Evolutionary conservation across 2,113 vertebrate species (phyloP).

Genomic region (Rattus norvegicus): DNA sequence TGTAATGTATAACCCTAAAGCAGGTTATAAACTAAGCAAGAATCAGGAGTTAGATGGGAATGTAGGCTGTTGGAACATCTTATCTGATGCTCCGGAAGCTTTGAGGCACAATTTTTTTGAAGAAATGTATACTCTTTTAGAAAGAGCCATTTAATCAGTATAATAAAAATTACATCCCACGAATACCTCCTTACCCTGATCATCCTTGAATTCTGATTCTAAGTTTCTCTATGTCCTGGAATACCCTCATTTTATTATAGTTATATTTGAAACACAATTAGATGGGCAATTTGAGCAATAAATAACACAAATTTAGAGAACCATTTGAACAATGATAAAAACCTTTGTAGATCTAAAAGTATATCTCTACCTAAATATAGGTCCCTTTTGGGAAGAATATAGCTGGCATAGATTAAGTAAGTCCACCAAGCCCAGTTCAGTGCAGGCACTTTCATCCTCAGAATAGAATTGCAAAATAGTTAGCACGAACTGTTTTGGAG

Average conservation of each 20-base stretch:
- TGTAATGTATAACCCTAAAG: background rate
- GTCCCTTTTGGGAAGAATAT: background rate
- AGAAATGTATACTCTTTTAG: conserved; percentile 20
- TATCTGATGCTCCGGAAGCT: background rate
- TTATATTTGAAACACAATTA: conserved; percentile 55
- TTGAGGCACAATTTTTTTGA: conserved; percentile 10
- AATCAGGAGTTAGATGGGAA: background rate
- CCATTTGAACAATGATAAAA: conserved; percentile 25
- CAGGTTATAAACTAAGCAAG: background rate
- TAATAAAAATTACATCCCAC: conserved; percentile 34
- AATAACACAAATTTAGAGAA: conserved; percentile 19
- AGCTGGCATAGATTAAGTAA: background rate
- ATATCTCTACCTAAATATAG: conserved; percentile 14
- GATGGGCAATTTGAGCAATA: conserved; percentile 32
- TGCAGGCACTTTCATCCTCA: background rate
- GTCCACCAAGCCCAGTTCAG: background rate
- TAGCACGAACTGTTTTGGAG: background rate
- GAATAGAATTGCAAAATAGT: background rate
- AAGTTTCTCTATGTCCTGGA: conserved; percentile 47
- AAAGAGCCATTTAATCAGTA: conserved; percentile 29
- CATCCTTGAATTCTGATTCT: conserved; percentile 38
- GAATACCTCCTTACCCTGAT: background rate
- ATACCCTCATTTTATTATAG: conserved; percentile 5
- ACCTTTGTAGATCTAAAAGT: background rate
- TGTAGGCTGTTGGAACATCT: background rate